A percentile compares a stretch with the other conserved stretches of the same genome.
phyloP scores from a whole-genome alignment of 2,113 vertebrate genomes.

The Motacilla alba region DNA sequence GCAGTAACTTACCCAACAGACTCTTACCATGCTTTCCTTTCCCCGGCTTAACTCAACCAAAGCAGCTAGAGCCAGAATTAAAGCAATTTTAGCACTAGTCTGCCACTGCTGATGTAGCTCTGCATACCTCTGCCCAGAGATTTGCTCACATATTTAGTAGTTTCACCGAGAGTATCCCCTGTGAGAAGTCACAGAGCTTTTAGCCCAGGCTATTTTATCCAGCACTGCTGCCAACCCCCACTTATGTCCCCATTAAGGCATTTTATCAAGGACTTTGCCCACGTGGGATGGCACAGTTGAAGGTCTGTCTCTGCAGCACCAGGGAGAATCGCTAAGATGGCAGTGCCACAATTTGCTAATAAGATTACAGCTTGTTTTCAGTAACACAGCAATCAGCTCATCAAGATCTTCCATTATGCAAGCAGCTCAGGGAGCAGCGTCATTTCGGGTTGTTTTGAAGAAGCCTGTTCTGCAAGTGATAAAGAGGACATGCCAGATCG shows the following conservation, averaged over 20 bases:
- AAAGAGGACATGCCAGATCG: background rate
- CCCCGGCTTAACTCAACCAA: background rate
- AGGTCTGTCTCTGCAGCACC: background rate
- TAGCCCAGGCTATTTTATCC: background rate
- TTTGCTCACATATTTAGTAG: background rate
- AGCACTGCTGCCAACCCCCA: background rate
- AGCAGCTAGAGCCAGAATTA: background rate
- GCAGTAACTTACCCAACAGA: background rate
- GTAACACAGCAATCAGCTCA: constrained; percentile 40
- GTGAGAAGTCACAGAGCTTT: background rate
- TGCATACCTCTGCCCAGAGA: background rate
- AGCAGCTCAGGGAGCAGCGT: constrained; percentile 18
- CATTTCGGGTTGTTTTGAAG: constrained; percentile 26
- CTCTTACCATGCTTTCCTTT: background rate
- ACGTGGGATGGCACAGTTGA: background rate
- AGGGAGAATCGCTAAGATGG: background rate
- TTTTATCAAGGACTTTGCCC: background rate
- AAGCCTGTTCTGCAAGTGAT: constrained; percentile 52
- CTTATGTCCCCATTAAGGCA: background rate
- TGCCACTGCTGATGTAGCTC: background rate
- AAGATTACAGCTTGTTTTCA: constrained; percentile 52
- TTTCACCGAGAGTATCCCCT: background rate
- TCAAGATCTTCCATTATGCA: constrained; percentile 51
- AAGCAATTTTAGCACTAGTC: background rate
- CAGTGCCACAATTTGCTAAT: constrained; percentile 8